These are phyloP conservation scores for Clistopyga incitator DNA, from an alignment of 2,888 invertebrate species.

Conservation along the genomic window DNA sequence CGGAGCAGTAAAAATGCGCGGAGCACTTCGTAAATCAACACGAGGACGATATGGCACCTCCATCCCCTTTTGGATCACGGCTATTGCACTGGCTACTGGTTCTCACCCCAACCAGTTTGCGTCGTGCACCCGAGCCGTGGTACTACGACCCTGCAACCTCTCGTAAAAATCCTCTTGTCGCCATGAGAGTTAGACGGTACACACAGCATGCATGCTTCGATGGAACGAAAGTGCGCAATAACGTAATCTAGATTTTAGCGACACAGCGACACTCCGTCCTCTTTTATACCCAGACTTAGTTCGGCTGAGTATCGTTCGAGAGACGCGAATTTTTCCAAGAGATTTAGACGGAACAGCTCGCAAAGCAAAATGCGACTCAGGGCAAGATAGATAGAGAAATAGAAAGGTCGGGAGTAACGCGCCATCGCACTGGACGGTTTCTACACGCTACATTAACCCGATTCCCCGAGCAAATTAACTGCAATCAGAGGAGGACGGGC, in stretches of 20 bases:
- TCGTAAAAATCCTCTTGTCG: constrained; percentile 54
- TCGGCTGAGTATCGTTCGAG: not conserved
- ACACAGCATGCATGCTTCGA: constrained; percentile 10
- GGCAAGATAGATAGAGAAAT: constrained; percentile 41
- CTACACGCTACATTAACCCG: constrained; percentile 83
- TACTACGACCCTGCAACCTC: constrained; percentile 38
- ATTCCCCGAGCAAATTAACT: constrained; percentile 84
- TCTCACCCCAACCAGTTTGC: constrained; percentile 57
- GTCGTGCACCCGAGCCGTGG: constrained; percentile 27
- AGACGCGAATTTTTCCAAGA: not conserved
- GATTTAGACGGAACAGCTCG: constrained; percentile 37
- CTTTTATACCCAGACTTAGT: constrained; percentile 11
- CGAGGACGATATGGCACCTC: constrained; percentile 79
- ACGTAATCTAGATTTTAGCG: not conserved
- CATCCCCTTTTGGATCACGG: constrained; percentile 60
- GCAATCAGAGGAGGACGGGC: constrained; percentile 80
- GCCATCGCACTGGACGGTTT: constrained; percentile 67
- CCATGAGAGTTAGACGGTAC: not conserved
- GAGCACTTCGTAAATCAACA: constrained; percentile 82
- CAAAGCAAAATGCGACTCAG: constrained; percentile 22
- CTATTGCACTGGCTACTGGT: constrained; percentile 51
- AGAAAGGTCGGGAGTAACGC: constrained; percentile 50
- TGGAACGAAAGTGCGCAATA: not conserved
- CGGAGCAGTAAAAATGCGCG: constrained; percentile 82
- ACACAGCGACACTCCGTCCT: not conserved